Conservation (phyloP, 2,113 vertebrate species). For the Triplophysa rosa region DNA sequence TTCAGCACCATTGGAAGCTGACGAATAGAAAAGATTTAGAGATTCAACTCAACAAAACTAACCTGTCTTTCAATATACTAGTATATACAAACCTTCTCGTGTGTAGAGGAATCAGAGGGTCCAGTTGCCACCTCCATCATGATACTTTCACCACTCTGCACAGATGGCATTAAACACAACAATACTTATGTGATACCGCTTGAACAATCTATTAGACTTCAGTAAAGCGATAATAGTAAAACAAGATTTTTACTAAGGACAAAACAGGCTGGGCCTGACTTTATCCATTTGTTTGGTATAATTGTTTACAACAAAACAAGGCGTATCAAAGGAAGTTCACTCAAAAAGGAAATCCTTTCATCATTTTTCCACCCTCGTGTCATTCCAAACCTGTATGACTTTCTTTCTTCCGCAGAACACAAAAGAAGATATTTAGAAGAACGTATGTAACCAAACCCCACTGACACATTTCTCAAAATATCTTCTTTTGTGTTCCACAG, state of each 20-base stretch:
- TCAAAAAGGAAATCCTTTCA: too few relatives aligned
- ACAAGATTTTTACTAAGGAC: background rate
- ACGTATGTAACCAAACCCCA: too few relatives aligned
- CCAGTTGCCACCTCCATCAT: constrained; percentile 97
- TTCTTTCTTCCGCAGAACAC: too few relatives aligned
- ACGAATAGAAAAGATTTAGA: constrained; percentile 23
- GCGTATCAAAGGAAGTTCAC: too few relatives aligned
- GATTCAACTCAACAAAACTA: background rate
- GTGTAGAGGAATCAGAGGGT: constrained; percentile 85
- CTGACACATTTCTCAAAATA: too few relatives aligned
- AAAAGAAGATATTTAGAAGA: too few relatives aligned
- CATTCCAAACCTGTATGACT: too few relatives aligned
- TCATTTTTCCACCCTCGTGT: too few relatives aligned
- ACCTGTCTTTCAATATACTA: background rate
- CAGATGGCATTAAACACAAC: background rate
- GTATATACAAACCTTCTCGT: constrained; percentile 83
- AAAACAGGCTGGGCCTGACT: too few relatives aligned
- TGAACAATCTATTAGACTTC: background rate
- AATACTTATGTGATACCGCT: background rate
- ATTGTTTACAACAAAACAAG: too few relatives aligned
- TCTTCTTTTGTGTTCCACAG: too few relatives aligned
- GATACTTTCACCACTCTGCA: constrained; percentile 91
- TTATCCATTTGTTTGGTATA: background rate
- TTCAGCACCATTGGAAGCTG: constrained; percentile 98
- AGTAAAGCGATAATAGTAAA: background rate